Percentiles rank a stretch among this genome's conserved stretches.
Conservation (phyloP, 2,113 vertebrate genomes). For the Stercorarius parasiticus region DNA sequence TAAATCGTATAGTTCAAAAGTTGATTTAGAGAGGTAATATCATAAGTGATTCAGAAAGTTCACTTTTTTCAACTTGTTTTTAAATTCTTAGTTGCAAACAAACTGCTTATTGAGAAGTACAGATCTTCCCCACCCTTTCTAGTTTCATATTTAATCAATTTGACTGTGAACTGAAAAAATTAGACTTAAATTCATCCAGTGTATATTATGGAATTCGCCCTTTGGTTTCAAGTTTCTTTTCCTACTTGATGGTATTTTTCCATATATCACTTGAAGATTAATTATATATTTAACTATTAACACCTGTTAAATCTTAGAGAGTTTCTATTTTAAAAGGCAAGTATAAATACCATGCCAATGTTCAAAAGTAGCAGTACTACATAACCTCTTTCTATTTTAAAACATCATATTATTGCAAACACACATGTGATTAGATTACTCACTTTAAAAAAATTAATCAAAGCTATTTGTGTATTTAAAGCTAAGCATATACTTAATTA, state of each 20-base stretch:
- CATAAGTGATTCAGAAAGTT: not conserved
- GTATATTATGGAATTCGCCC: not conserved
- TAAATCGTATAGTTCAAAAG: not conserved
- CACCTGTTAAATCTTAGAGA: not conserved
- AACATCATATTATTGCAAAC: not conserved
- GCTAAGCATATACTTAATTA: not conserved
- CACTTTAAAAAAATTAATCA: not conserved
- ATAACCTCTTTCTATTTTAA: slow-evolving; percentile 1
- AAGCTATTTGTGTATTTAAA: slow-evolving; percentile 12
- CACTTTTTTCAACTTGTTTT: not conserved
- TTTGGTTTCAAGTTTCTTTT: not conserved
- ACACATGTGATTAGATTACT: not conserved
- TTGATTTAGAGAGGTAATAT: not conserved
- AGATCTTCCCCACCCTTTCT: not conserved
- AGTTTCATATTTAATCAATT: not conserved
- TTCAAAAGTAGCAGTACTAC: not conserved
- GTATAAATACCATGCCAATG: not conserved
- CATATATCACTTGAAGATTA: not conserved
- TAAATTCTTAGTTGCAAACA: not conserved
- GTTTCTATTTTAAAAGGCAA: not conserved
- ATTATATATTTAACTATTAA: not conserved
- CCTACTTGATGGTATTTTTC: not conserved
- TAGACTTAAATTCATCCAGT: not conserved
- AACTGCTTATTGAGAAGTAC: not conserved
- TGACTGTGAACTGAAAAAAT: not conserved